Percentiles rank a stretch among this genome's conserved stretches.
Conservation (phyloP, 1,140 invertebrate genomes). For the Drosophila saltans region DNA sequence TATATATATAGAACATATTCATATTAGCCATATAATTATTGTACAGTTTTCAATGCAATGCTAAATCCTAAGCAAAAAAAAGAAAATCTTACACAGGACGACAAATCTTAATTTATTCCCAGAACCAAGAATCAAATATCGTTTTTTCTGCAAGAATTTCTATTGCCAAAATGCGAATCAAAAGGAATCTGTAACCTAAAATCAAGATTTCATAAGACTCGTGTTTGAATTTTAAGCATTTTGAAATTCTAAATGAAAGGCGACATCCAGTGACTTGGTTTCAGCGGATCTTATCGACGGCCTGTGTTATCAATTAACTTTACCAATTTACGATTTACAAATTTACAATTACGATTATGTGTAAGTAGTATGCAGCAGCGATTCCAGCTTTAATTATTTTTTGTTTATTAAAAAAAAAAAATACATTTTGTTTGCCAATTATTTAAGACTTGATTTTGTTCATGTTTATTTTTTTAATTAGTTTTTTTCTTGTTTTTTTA, state of each 20-base stretch:
- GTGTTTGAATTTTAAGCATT: background rate
- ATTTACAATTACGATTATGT: conserved; percentile 50
- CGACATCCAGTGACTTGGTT: background rate
- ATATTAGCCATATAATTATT: conserved; percentile 68
- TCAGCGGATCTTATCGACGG: background rate
- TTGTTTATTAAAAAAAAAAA: conserved; percentile 43
- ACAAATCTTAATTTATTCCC: conserved; percentile 27
- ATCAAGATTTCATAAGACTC: background rate
- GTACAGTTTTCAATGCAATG: conserved; percentile 73
- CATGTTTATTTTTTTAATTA: conserved; percentile 42
- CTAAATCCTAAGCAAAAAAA: conserved; percentile 68
- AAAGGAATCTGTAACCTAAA: background rate
- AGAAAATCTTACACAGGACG: conserved; percentile 33
- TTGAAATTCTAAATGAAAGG: background rate
- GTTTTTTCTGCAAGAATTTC: background rate
- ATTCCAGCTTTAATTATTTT: conserved; percentile 79
- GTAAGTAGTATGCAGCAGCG: conserved; percentile 57
- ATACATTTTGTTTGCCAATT: conserved; percentile 60
- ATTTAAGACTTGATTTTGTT: conserved; percentile 30
- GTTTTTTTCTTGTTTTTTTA: conserved; percentile 63
- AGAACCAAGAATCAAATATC: background rate
- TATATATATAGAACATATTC: conserved; percentile 33
- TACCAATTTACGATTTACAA: conserved; percentile 43
- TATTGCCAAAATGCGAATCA: background rate
- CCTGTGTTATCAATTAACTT: conserved; percentile 10